Percentiles rank a stretch among this genome's conserved stretches.
Conservation (phyloP, 2,797 vertebrate species). For the Takifugu ocellatus region DNA sequence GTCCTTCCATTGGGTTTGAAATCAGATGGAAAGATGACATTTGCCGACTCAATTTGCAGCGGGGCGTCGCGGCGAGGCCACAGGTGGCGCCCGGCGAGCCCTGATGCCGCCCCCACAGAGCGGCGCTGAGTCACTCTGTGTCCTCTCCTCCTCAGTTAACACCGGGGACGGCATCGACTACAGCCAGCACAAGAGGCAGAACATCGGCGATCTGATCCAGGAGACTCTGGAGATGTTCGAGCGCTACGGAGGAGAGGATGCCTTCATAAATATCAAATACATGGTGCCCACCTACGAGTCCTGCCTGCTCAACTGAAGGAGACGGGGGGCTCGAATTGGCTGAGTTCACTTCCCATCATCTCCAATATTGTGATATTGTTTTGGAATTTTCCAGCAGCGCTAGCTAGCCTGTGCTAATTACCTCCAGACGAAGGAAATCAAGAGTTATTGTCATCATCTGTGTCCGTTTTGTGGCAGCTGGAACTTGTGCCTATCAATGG, state of each 20-base stretch:
- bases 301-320: conserved; percentile 57
- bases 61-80: conserved; percentile 16
- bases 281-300: conserved; percentile 81
- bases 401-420: no score
- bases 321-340: background rate
- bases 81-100: conserved; percentile 44
- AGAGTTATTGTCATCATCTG: no score
- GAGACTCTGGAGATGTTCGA: conserved; percentile 86
- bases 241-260: conserved; percentile 78
- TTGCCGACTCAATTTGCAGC: conserved; percentile 29
- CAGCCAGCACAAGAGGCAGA: conserved; percentile 87
- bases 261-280: conserved; percentile 81
- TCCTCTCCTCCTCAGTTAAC: conserved; percentile 75
- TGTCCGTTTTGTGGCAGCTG: no score
- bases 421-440: no score
- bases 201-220: conserved; percentile 87
- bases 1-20: conserved; percentile 48
- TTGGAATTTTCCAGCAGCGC: no score
- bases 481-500: no score
- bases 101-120: background rate
- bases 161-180: conserved; percentile 87
- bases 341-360: conserved; percentile 6
- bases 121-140: background rate
- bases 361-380: background rate
- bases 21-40: conserved; percentile 53